Base-by-base conservation (phyloP, 2,888 invertebrate genomes). In the Xylophagus ater region DNA sequence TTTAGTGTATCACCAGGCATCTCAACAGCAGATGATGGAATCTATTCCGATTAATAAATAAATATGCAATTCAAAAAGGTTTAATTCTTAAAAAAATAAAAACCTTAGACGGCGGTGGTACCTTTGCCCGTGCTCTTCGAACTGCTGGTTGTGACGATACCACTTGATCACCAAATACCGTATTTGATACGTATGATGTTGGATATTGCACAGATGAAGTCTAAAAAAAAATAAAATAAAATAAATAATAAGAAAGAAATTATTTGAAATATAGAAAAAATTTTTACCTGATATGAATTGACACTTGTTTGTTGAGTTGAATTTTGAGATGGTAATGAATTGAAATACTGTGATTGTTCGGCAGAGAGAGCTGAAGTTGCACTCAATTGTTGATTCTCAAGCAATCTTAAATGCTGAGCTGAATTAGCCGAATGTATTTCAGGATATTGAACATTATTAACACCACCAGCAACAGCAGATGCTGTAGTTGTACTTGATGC, bases 11-110 rank as follows among this genome's bases (percentile, higher is more conserved):
- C 89, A 46, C 87, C 92, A 1, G 94, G 94, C 94, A 94, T 94
- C 68, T 94, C 94, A 25, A 96, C 94, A 15, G 94, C 93, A 41
- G 81, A 82, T 37, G 87, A 74, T 28, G 93, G 94, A 56, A 96
- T 96, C 82, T 90, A 64, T 7, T 65, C 12, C 5, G 7, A n/a
- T 8, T 8, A 26, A 10, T 5, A 26, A 10, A 26, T 10, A 35
- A 25, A 7, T 21, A 30, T 13, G 4, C n/a, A 3, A 26, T 26
- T 5, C n/a, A 9, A 13, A 10, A 9, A n/a, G 23, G 23, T 23
- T 6, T 23, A 9, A 23, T 23, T 2, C 2, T n/a, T 23, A 10
- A 10, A 23, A n/a, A 10, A 3, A 10, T 2, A n/a, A 8, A n/a
- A 62, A 81, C 81, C 71, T 85, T 88, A 26, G 86, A 86, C 5